These are phyloP conservation scores for Karalla daura DNA, from an alignment of 2,797 vertebrate genomes.

Conservation along the genomic window DNA sequence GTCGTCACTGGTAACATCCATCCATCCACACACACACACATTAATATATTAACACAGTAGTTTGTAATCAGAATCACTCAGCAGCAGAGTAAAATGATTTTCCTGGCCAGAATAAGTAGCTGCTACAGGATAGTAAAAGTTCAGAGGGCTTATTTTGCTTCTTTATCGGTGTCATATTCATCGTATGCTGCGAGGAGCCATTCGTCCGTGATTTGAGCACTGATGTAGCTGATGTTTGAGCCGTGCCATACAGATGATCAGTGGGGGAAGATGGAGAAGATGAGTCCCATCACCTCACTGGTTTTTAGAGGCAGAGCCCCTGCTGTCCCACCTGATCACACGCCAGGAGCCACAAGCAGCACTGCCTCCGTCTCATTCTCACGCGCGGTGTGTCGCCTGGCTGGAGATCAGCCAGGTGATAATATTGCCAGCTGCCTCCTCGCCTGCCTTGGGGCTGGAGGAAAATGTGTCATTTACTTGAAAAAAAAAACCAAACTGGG, in stretches of 20 bases:
- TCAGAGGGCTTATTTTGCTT: too few relatives aligned
- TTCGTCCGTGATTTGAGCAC: background rate
- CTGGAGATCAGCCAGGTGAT: constrained; percentile 46
- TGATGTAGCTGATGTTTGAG: background rate
- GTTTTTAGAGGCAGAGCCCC: constrained; percentile 25
- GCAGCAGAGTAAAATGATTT: too few relatives aligned
- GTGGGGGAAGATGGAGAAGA: constrained; percentile 9
- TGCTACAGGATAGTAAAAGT: too few relatives aligned
- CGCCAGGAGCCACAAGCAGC: background rate
- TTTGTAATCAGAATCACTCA: too few relatives aligned
- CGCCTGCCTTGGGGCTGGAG: constrained; percentile 22
- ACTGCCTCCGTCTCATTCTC: constrained; percentile 56
- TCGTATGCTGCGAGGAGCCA: background rate
- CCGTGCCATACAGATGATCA: constrained; percentile 19
- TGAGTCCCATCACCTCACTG: background rate
- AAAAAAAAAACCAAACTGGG: background rate
- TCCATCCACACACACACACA: too few relatives aligned
- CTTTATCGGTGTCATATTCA: too few relatives aligned
- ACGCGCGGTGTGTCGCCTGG: constrained; percentile 35
- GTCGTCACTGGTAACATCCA: too few relatives aligned
- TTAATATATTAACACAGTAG: too few relatives aligned
- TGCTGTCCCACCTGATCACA: constrained; percentile 39
- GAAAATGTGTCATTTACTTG: background rate
- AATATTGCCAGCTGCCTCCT: constrained; percentile 49
- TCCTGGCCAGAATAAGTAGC: too few relatives aligned